Conservation (phyloP, 2,113 vertebrate species). For the Ibidorhyncha struthersii region DNA sequence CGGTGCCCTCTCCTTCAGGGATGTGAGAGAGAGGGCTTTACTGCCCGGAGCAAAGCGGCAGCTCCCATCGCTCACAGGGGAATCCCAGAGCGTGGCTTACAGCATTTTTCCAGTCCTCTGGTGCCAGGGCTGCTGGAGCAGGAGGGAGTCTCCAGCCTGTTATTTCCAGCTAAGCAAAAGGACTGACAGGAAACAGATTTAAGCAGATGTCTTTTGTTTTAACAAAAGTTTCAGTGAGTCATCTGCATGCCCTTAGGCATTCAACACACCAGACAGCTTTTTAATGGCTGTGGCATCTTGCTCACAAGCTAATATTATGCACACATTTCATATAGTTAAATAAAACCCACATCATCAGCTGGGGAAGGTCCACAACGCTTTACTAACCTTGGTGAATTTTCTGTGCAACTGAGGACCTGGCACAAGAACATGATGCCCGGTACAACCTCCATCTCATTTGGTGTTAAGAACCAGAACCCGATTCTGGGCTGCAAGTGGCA, state of each 20-base stretch:
- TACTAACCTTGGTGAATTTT: neutral
- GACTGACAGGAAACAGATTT: constrained; percentile 29
- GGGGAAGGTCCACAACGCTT: neutral
- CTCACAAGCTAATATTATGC: neutral
- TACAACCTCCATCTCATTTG: neutral
- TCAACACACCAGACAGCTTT: neutral
- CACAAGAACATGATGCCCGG: accelerated
- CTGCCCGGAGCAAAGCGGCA: neutral
- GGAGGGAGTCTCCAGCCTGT: neutral
- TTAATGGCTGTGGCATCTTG: neutral
- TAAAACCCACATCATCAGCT: neutral
- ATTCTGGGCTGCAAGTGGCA: neutral
- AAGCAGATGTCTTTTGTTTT: constrained; percentile 39
- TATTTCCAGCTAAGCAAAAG: neutral
- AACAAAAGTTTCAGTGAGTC: constrained; percentile 36
- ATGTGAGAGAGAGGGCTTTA: neutral
- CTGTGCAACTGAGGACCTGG: neutral
- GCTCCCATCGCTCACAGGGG: neutral
- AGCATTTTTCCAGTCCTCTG: constrained; percentile 5
- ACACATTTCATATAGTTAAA: neutral
- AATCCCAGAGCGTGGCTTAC: neutral
- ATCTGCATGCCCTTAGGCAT: neutral
- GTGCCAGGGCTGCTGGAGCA: constrained; percentile 4
- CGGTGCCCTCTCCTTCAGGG: neutral
- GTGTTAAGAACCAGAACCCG: neutral